phyloP scores from a whole-genome alignment of 2,888 invertebrate genomes.

The Agrypnus murinus region DNA sequence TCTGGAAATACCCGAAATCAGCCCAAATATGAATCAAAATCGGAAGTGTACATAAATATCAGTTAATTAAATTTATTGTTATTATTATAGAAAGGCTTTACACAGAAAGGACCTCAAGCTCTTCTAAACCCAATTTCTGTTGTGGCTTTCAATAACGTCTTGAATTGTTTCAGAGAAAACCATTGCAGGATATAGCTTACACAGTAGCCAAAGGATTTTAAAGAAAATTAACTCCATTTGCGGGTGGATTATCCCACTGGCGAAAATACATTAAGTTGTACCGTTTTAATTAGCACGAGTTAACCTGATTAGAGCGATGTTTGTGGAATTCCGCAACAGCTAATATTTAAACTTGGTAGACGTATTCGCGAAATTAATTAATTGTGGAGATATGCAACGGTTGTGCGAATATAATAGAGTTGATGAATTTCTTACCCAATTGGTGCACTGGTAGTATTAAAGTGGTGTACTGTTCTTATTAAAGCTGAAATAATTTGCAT shows the following conservation, averaged over 20 bases:
- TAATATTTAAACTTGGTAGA: constrained; percentile 42
- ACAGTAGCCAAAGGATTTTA: constrained; percentile 28
- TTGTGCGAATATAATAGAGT: constrained; percentile 10
- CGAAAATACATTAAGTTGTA: constrained; percentile 30
- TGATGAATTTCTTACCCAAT: constrained; percentile 24
- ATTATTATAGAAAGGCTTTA: too few species aligned
- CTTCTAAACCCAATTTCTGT: too few species aligned
- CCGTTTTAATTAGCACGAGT: constrained; percentile 32
- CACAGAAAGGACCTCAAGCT: too few species aligned
- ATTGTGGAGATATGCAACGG: constrained; percentile 38
- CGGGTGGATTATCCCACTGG: constrained; percentile 19
- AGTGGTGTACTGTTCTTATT: neutral
- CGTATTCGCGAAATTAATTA: constrained; percentile 43
- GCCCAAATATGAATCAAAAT: too few species aligned
- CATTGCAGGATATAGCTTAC: constrained; percentile 1
- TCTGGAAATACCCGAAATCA: too few species aligned
- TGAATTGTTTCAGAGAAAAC: neutral
- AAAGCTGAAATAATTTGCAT: neutral
- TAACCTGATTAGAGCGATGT: constrained; percentile 34
- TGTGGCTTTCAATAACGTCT: constrained; percentile 4
- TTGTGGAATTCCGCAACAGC: constrained; percentile 39
- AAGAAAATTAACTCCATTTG: constrained; percentile 28
- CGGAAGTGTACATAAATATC: too few species aligned
- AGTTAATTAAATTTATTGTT: too few species aligned
- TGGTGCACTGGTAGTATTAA: constrained; percentile 1